phyloP scores from a whole-genome alignment of 2,888 invertebrate genomes.

The Vanessa cardui region DNA sequence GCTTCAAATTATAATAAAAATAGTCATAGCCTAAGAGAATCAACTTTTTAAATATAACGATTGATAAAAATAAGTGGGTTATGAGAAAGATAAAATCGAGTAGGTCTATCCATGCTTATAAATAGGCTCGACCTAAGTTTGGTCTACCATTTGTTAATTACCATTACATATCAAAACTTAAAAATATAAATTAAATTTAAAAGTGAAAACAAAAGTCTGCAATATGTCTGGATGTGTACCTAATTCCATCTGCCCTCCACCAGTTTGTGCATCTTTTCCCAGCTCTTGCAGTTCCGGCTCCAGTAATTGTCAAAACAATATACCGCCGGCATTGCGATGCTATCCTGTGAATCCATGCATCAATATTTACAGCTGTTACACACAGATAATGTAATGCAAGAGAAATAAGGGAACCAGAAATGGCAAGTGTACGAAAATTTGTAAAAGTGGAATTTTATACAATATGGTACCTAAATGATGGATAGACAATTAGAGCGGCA shows the following conservation, averaged over 20 bases:
- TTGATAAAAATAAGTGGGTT: background rate
- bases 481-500: too few species aligned
- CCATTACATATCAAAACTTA: conserved; percentile 9
- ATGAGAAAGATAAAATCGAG: conserved; percentile 26
- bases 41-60: background rate
- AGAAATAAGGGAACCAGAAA: background rate
- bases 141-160: conserved; percentile 34
- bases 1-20: too few species aligned
- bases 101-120: conserved; percentile 34
- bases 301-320: conserved; percentile 49
- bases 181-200: too few species aligned
- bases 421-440: background rate
- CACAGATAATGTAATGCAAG: conserved; percentile 67
- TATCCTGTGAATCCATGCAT: conserved; percentile 68
- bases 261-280: conserved; percentile 35
- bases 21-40: too few species aligned
- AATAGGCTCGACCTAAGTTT: conserved; percentile 20
- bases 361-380: conserved; percentile 75
- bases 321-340: conserved; percentile 52
- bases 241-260: conserved; percentile 41
- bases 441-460: background rate
- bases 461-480: background rate
- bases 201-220: conserved; percentile 26
- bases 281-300: conserved; percentile 42
- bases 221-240: conserved; percentile 40